These are phyloP conservation scores for Athetis lepigone DNA, from an alignment of 2,888 invertebrate species.

Conservation along the genomic window DNA sequence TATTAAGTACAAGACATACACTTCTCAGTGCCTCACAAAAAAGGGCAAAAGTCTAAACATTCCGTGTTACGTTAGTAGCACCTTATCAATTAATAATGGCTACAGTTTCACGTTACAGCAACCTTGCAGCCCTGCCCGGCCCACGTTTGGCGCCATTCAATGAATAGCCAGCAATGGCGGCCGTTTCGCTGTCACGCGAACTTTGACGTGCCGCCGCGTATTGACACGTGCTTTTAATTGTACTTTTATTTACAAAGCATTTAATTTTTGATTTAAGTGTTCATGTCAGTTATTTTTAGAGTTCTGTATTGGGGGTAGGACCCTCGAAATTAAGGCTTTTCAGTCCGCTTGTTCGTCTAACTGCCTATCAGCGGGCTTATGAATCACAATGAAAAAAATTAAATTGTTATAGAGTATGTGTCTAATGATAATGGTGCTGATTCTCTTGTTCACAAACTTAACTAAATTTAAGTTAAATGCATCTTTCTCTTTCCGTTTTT, in stretches of 20 bases:
- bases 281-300: no score
- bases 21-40: not conserved
- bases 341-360: no score
- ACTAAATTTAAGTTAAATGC: no score
- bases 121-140: constrained; percentile 44
- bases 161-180: constrained; percentile 26
- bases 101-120: constrained; percentile 11
- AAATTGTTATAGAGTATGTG: no score
- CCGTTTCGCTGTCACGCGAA: constrained; percentile 52
- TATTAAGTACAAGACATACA: no score
- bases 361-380: no score
- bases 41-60: not conserved
- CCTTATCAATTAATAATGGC: constrained; percentile 27
- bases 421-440: no score
- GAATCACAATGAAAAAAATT: no score
- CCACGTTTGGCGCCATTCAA: constrained; percentile 58
- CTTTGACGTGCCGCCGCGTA: constrained; percentile 25
- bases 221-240: constrained; percentile 28
- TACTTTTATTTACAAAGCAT: constrained; percentile 15
- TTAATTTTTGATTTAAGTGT: not conserved
- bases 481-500: no score
- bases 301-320: no score
- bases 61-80: not conserved
- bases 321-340: no score
- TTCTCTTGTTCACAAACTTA: no score